These are phyloP conservation scores for Allophyes oxyacanthae DNA, from an alignment of 2,888 invertebrate species.

Conservation along the genomic window DNA sequence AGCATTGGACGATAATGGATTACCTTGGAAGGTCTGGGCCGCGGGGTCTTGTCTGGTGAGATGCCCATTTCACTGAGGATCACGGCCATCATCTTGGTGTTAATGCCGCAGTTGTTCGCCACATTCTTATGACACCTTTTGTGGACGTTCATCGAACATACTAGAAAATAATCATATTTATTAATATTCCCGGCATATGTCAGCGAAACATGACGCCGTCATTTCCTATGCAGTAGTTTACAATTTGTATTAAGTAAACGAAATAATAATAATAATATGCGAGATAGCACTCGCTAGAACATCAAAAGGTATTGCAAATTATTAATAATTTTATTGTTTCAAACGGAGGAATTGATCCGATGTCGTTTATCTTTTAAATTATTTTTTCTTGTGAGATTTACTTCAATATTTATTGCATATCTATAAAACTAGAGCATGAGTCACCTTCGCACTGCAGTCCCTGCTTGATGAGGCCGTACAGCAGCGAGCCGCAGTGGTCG, in stretches of 20 bases:
- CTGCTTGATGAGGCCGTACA: slow-evolving; percentile 98
- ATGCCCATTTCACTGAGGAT: slow-evolving; percentile 97
- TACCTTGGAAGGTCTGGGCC: slow-evolving; percentile 91
- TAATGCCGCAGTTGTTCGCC: slow-evolving; percentile 99
- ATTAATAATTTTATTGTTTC: too few species aligned
- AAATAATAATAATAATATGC: too few species aligned
- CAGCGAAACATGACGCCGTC: too few species aligned
- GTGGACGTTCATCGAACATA: slow-evolving; percentile 99
- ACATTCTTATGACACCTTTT: slow-evolving; percentile 99
- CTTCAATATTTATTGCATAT: too few species aligned
- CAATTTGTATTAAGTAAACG: too few species aligned
- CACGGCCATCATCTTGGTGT: slow-evolving; percentile 98
- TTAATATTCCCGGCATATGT: background rate
- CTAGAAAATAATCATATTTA: slow-evolving; percentile 77
- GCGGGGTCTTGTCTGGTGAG: slow-evolving; percentile 94
- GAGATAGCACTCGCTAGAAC: too few species aligned
- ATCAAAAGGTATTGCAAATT: too few species aligned
- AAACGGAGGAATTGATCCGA: too few species aligned
- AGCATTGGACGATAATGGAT: background rate
- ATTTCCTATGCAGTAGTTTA: too few species aligned
- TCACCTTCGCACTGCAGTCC: slow-evolving; percentile 98
- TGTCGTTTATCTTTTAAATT: too few species aligned
- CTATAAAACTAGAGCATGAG: too few species aligned
- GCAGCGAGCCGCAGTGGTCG: slow-evolving; percentile 99
- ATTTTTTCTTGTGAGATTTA: too few species aligned